phyloP scores from a whole-genome alignment of 2,113 vertebrate species.

The Synodontis membranacea region DNA sequence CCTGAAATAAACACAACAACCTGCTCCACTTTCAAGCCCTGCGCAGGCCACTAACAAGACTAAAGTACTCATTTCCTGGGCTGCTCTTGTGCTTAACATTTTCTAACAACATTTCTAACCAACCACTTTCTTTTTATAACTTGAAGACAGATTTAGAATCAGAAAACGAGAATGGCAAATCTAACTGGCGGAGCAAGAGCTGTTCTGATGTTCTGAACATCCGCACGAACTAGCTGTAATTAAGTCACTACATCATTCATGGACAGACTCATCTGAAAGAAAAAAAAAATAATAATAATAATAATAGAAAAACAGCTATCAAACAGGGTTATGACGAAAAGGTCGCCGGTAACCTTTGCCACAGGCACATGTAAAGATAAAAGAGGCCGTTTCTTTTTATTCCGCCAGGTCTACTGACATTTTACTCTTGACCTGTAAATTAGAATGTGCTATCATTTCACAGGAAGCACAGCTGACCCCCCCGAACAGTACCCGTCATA shows the following conservation, averaged over 20 bases:
- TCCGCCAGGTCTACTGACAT: not conserved
- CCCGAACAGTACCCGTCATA: constrained; percentile 20
- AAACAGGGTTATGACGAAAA: not conserved
- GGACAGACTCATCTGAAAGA: not conserved
- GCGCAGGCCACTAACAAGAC: not conserved
- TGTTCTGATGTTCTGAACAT: not conserved
- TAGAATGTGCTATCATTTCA: constrained; percentile 19
- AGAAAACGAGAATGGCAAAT: not conserved
- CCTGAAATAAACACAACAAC: constrained; percentile 29
- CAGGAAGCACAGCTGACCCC: constrained; percentile 38
- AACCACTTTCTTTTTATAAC: constrained; percentile 20
- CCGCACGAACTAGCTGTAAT: not conserved
- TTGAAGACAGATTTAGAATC: constrained; percentile 12
- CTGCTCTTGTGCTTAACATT: not conserved
- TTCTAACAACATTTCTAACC: constrained; percentile 8
- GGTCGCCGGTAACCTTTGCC: not conserved
- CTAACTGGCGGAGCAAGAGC: not conserved
- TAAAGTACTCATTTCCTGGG: not conserved
- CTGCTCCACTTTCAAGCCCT: constrained; percentile 16
- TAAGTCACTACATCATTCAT: not conserved
- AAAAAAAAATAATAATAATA: too few relatives aligned
- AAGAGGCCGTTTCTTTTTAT: not conserved
- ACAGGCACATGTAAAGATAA: not conserved
- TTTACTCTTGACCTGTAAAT: constrained; percentile 17
- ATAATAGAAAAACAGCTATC: not conserved